Conservation (phyloP, 2,113 vertebrate genomes). For the Cyprichromis sp. region DNA sequence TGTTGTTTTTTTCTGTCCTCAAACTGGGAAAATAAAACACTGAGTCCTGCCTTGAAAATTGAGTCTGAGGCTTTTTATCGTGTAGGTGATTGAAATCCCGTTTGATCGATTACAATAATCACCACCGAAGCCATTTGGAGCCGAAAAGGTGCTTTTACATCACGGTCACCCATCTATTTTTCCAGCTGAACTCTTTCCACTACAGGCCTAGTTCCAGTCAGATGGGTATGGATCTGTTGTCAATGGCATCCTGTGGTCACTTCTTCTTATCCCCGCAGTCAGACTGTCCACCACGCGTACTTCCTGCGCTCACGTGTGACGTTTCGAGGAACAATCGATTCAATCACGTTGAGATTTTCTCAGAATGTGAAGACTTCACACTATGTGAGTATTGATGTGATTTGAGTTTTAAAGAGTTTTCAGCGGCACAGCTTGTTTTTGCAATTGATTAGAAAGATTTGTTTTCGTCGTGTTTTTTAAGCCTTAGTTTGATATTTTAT, state of each 20-base stretch:
- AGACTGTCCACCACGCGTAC: background rate
- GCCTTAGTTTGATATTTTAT: background rate
- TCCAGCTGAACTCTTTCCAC: slow-evolving; percentile 38
- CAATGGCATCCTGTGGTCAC: slow-evolving; percentile 37
- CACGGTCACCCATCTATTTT: slow-evolving; percentile 18
- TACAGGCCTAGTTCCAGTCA: slow-evolving; percentile 9
- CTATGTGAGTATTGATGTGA: background rate
- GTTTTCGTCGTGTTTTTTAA: background rate
- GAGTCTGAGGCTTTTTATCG: background rate
- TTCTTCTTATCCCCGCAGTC: slow-evolving; percentile 25
- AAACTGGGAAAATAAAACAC: background rate
- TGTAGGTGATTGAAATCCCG: background rate
- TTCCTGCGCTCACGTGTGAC: background rate
- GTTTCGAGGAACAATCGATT: background rate
- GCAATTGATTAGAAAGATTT: background rate
- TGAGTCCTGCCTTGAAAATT: background rate
- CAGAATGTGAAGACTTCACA: background rate
- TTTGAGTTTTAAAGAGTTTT: background rate
- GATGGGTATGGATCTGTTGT: slow-evolving; percentile 40
- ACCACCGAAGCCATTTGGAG: slow-evolving; percentile 7
- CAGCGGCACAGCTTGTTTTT: background rate
- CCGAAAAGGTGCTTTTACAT: slow-evolving; percentile 4
- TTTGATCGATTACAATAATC: slow-evolving; percentile 27
- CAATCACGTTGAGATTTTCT: background rate
- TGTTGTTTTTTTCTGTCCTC: background rate